Evolutionary conservation across 1,140 invertebrate genomes (phyloP).

Genomic region (Cryptotermes secundus): DNA sequence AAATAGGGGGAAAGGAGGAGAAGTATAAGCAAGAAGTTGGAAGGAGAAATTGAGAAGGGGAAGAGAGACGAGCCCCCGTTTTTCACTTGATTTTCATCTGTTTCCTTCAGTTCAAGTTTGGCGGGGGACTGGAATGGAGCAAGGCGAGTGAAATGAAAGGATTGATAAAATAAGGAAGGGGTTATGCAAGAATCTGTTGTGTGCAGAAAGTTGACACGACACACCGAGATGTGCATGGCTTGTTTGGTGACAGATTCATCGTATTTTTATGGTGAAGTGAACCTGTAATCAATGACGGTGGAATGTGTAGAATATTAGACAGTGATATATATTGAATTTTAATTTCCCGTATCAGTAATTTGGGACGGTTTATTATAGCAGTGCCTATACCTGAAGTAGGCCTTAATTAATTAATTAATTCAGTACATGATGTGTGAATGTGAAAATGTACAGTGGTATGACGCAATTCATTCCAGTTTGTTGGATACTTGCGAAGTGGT

Average conservation of each 20-base stretch:
- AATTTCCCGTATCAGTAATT: neutral
- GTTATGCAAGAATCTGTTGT: neutral
- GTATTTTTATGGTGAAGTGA: neutral
- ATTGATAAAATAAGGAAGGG: conserved; percentile 5
- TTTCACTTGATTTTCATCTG: conserved; percentile 29
- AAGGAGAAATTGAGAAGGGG: conserved; percentile 23
- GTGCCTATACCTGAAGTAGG: conserved; percentile 8
- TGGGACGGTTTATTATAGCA: neutral
- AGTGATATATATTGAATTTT: neutral
- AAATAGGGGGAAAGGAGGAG: conserved; percentile 20
- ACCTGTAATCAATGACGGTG: conserved; percentile 7
- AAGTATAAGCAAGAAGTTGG: conserved; percentile 17
- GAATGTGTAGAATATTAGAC: neutral
- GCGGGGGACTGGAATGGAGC: conserved; percentile 22
- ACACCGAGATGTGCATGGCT: neutral
- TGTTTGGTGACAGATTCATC: neutral
- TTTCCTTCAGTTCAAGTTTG: conserved; percentile 29
- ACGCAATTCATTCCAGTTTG: neutral
- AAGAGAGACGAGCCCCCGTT: conserved; percentile 24
- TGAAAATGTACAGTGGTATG: neutral
- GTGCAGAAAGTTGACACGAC: neutral
- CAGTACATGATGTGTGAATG: neutral
- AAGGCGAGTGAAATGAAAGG: neutral
- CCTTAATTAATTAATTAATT: too few species aligned
- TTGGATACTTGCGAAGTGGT: neutral